Evolutionary conservation across 2,888 invertebrate species (phyloP), one percentile per base, ranked within the genome.

Genomic region (Tipula unca): DNA sequence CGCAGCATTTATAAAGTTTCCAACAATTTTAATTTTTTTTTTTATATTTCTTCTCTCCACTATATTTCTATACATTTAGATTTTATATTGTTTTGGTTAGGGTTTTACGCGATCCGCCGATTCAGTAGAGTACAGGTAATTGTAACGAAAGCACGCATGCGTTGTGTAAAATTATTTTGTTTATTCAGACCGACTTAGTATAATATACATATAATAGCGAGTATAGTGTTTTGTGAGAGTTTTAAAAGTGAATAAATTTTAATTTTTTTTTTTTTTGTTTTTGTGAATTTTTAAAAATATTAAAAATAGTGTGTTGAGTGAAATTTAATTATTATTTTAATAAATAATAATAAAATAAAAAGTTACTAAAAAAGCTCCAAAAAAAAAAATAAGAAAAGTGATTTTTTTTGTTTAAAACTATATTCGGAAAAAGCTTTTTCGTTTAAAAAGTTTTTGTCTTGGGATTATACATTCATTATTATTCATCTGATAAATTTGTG

Each of bases 61-160:
- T 25, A 69, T 69, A 25, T 69, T 69, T 69, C 25, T 2, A 3
- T 69, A 54, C 8, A 25, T 20, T 54, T 32, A 6, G 32, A 8
- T 54, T 48, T 54, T 69, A 10, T 25, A 25, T 69, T 69, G 69
- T 69, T 69, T 69, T 69, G 69, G 69, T 25, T 69, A 13, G 69
- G 10, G 69, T 69, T 69, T 20, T 69, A 69, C 69, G 25, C 69
- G 69, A 69, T 69, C 69, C 25, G 85, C 36, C 85, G n/a, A 36
- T 86, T 86, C 85, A 86, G 86, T 86, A 85, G 85, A 86, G 86
- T 85, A 85, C 85, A 86, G 86, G 86, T 86, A 86, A 86, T 69
- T 69, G 69, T 69, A 69, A 69, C 69, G 69, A 69, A 69, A 69
- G 69, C 69, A 69, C 69, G 69, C 69, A 69, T 69, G 69, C 69